Evolutionary conservation across 2,888 invertebrate genomes (phyloP).

Genomic region (Bombylius discolor): DNA sequence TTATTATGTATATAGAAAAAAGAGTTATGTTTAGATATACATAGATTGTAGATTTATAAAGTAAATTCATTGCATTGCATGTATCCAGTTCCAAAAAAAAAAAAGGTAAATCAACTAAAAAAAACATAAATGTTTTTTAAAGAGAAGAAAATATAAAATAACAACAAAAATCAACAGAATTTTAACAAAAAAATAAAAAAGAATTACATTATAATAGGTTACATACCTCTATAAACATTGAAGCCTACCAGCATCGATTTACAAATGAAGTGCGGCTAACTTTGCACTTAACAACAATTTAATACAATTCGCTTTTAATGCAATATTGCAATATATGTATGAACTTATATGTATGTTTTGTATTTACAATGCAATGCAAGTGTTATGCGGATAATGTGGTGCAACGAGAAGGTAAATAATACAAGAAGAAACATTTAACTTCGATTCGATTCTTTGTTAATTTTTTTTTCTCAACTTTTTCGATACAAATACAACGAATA

Average conservation of each 20-base stretch:
- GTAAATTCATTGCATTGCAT: too few species aligned
- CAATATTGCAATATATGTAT: background rate
- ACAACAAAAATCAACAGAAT: too few species aligned
- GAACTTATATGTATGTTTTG: too few species aligned
- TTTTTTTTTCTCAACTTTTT: too few species aligned
- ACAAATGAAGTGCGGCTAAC: conserved; percentile 7
- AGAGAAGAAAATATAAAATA: too few species aligned
- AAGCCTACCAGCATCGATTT: background rate
- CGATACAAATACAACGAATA: too few species aligned
- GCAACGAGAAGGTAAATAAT: background rate
- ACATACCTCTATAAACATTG: conserved; percentile 1
- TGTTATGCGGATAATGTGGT: background rate
- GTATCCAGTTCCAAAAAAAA: too few species aligned
- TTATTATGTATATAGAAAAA: too few species aligned
- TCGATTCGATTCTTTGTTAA: background rate
- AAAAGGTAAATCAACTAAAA: too few species aligned
- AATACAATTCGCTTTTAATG: background rate
- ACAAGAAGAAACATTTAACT: conserved; percentile 1
- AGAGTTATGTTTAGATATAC: too few species aligned
- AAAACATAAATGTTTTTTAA: too few species aligned
- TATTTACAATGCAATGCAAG: background rate
- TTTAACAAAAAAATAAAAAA: background rate
- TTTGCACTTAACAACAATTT: conserved; percentile 1
- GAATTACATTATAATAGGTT: background rate
- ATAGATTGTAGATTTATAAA: too few species aligned